Evolutionary conservation across 2,113 vertebrate species (phyloP), one percentile per base, ranked within the genome.

Genomic region (Megaleporinus macrocephalus): DNA sequence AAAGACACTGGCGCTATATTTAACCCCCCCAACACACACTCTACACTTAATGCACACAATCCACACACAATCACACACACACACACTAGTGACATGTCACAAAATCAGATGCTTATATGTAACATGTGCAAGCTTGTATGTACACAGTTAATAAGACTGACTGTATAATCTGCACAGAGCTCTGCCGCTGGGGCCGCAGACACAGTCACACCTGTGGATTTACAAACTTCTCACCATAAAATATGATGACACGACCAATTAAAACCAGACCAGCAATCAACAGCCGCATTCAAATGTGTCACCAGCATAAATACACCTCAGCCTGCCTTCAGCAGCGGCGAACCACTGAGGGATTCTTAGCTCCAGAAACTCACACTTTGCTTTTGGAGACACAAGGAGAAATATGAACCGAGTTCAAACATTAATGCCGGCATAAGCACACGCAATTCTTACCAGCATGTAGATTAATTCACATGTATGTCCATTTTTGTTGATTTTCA

Each of bases 141-240:
- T 41, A 72, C 69, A 71, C 68, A 71, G n/a, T 29, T 7, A 16
- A 10, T 44, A 44, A 12, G 9, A n/a, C 57, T 61, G 18, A 44
- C 0, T 20, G 27, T 36, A 13, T 78, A 33, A 78, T 68, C 47
- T 55, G 18, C 61, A 30, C 61, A 70, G 69, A 49, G 65, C 27
- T 57, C 22, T 7, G 22, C 22, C 76, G 6, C 47, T 27, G 77
- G 5, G 20, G 20, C 63, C 53, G 65, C 27, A 18, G 20, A 11
- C 53, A n/a, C 26, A 29, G 44, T 78, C 11, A 75, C 63, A 69
- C 22, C 47, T 41, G 63, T 78, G 47, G 27, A n/a, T 26, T 66
- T n/a, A 41, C 65, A 78, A 30, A 51, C 13, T 47, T 51, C 47
- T 53, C 44, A 51, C 44, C 18, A n/a, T 51, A 33, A 51, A 16